Conservation (phyloP, 2,888 invertebrate genomes). For the Dynastes maya region DNA sequence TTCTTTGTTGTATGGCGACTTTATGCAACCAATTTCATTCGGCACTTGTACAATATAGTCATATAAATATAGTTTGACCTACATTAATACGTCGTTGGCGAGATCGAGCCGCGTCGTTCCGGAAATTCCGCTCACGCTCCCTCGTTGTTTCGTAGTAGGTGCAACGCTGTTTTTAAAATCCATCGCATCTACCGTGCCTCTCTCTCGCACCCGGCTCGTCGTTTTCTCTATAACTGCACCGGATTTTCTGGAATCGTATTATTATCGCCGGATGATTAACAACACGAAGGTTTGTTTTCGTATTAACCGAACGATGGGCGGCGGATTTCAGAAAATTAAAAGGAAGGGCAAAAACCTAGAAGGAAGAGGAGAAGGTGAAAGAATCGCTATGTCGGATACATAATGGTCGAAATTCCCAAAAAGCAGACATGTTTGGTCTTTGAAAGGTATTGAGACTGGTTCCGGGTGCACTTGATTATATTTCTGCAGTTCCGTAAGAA, state of each 20-base stretch:
- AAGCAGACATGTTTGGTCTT: too few species aligned
- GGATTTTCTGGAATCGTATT: constrained; percentile 36
- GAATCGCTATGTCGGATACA: not conserved
- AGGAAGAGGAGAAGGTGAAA: not conserved
- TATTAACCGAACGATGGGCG: not conserved
- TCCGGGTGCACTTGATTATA: too few species aligned
- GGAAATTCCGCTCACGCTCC: constrained; percentile 58
- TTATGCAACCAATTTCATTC: constrained; percentile 33
- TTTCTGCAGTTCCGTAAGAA: too few species aligned
- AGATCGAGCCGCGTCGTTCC: constrained; percentile 52
- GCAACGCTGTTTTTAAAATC: constrained; percentile 17
- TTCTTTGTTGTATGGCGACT: not conserved
- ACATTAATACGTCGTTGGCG: constrained; percentile 50
- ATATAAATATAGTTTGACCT: constrained; percentile 48
- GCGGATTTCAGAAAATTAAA: not conserved
- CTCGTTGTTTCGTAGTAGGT: constrained; percentile 47
- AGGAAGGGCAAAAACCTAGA: not conserved
- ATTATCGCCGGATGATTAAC: constrained; percentile 33
- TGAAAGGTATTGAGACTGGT: too few species aligned
- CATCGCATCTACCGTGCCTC: constrained; percentile 19
- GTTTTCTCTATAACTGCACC: constrained; percentile 27
- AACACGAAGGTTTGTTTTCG: constrained; percentile 21
- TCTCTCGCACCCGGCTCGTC: not conserved
- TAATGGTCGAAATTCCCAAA: too few species aligned
- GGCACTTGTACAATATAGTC: constrained; percentile 16